Conservation (phyloP, 2,797 vertebrate species). For the Salarias fasciatus region DNA sequence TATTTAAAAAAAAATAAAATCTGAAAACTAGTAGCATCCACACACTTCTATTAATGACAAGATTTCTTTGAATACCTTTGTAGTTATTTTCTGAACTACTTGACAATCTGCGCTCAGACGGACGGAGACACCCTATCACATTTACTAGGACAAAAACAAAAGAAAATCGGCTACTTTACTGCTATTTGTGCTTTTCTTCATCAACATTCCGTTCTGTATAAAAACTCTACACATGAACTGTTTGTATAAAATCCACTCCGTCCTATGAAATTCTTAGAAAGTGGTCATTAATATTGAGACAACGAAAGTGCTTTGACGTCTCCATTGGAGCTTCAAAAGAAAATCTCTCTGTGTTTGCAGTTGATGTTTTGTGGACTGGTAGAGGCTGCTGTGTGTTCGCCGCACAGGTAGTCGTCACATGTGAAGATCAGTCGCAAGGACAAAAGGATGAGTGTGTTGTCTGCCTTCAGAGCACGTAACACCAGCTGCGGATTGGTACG, state of each 20-base stretch:
- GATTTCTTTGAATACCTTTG: constrained; percentile 12
- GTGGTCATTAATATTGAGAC: constrained; percentile 41
- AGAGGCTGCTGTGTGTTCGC: constrained; percentile 40
- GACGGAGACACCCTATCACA: constrained; percentile 3
- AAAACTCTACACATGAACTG: constrained; percentile 30
- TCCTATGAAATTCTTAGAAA: constrained; percentile 36
- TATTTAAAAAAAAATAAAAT: not conserved
- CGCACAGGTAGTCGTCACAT: constrained; percentile 41
- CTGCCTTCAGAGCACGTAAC: constrained; percentile 8
- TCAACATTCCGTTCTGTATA: constrained; percentile 45
- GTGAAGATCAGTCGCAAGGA: constrained; percentile 37
- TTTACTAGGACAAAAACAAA: constrained; percentile 4
- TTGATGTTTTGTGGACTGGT: constrained; percentile 12
- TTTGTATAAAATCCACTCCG: constrained; percentile 56
- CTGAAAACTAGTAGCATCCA: not conserved
- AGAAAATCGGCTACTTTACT: constrained; percentile 13
- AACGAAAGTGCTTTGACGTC: constrained; percentile 57
- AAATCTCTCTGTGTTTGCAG: constrained; percentile 51
- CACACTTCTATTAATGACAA: constrained; percentile 23
- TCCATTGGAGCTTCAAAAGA: constrained; percentile 36
- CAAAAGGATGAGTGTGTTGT: constrained; percentile 5
- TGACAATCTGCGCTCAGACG: not conserved
- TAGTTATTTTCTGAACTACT: constrained; percentile 1
- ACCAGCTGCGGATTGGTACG: not conserved
- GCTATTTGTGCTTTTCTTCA: constrained; percentile 52